Conservation (phyloP, 2,888 invertebrate species). For the Rhogogaster chlorosoma region DNA sequence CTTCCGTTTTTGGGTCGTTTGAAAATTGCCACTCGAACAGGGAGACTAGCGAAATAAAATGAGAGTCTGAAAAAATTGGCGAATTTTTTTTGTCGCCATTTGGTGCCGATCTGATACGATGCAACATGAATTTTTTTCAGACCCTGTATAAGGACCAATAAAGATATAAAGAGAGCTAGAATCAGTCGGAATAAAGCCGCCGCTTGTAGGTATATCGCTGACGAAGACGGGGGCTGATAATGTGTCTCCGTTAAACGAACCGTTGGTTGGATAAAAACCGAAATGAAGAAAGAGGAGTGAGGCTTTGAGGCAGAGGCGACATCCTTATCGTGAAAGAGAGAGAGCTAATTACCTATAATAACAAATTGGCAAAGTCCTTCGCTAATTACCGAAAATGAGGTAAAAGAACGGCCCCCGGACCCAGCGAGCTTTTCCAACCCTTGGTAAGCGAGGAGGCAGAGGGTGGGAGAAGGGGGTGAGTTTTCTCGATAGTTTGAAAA, state of each 20-base stretch:
- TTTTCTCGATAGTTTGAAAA: conserved; percentile 47
- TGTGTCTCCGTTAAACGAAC: conserved; percentile 16
- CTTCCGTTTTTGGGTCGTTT: too few species aligned
- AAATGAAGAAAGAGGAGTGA: background rate
- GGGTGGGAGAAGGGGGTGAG: background rate
- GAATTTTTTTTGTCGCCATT: too few species aligned
- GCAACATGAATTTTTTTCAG: too few species aligned
- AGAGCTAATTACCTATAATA: conserved; percentile 44
- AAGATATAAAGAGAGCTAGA: background rate
- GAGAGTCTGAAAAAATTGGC: too few species aligned
- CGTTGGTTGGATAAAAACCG: background rate
- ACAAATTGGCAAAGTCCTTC: conserved; percentile 49
- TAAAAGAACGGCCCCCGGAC: background rate
- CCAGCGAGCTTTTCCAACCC: background rate
- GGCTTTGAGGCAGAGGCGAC: background rate
- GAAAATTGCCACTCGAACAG: too few species aligned
- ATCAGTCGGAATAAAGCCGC: background rate
- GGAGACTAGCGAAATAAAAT: too few species aligned
- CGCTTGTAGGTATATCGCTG: background rate
- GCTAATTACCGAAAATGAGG: conserved; percentile 49
- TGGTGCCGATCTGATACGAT: too few species aligned
- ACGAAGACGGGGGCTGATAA: conserved; percentile 27
- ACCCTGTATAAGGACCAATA: too few species aligned
- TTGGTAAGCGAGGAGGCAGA: too few species aligned
- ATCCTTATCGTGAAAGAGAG: conserved; percentile 5